Evolutionary conservation across 2,797 vertebrate genomes (phyloP), one percentile per base, ranked within the genome.

Genomic region (Champsocephalus esox): DNA sequence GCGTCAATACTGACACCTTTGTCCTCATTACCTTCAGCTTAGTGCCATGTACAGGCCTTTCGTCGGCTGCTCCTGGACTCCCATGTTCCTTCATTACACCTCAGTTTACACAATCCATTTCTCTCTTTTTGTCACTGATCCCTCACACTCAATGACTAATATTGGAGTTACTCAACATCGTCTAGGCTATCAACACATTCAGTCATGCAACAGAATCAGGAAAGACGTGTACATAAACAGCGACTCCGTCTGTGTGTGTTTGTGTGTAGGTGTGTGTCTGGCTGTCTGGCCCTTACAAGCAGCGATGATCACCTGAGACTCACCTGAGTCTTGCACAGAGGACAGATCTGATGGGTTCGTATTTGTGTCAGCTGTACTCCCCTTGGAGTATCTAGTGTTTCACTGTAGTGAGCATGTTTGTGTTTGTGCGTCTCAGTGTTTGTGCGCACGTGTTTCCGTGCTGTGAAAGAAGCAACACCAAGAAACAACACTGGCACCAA

Each of bases 331-430:
- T 74, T 87, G 85, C 87, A 77, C 81, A 46, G 89, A 91, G 89
- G 64, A 83, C 17, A 41, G 45, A 81, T 83, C 89, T 45, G 72
- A 60, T 70, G 81, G 80, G 73, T 84, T 93, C 48, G 66, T 89
- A 92, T 93, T 93, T 93, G 89, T 93, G 92, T 91, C 90, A 87
- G 89, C 69, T 73, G 73, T 46, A 12, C 69, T 85, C 84, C 84
- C 93, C 80, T 81, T 17, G 81, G 92, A 87, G 77, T 80, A 70
- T 70, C 59, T 70, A 69, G 76, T 81, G 89, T 86, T 84, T 79
- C 88, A 90, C 88, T 62, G 78, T 69, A 86, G 89, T 85, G 86
- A 82, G 69, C 63, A 51, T 92, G 86, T 90, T 81, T 88, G 62
- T 86, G 72, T 88, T 67, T 83, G 68, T 68, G 68, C 34, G 70